phyloP scores from a whole-genome alignment of 2,888 invertebrate genomes.

The Caradrina clavipalpis region DNA sequence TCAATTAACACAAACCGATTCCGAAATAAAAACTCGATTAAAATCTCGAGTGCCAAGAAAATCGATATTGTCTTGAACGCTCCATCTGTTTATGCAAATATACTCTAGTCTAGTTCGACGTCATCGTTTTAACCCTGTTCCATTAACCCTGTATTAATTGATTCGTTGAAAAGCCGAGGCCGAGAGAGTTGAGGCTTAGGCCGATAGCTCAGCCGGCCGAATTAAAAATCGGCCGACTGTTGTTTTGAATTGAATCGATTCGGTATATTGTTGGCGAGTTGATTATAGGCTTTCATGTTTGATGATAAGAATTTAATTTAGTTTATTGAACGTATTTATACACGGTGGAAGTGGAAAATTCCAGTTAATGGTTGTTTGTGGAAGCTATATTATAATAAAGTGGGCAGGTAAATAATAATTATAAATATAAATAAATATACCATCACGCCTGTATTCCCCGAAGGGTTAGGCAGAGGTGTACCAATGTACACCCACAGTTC shows the following conservation, averaged over 20 bases:
- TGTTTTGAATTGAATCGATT: slow-evolving; percentile 43
- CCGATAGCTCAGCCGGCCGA: slow-evolving; percentile 29
- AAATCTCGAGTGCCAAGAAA: slow-evolving; percentile 30
- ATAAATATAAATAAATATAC: too few species aligned
- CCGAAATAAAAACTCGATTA: slow-evolving; percentile 46
- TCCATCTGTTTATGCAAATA: slow-evolving; percentile 66
- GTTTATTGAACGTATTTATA: slow-evolving; percentile 45
- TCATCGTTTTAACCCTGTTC: slow-evolving; percentile 61
- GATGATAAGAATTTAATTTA: slow-evolving; percentile 44
- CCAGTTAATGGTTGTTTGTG: slow-evolving; percentile 29
- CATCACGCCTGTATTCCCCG: too few species aligned
- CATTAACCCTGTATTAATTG: slow-evolving; percentile 65
- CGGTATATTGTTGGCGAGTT: slow-evolving; percentile 38
- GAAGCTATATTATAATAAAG: not conserved
- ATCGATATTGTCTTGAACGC: slow-evolving; percentile 54
- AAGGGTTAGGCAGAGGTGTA: too few species aligned
- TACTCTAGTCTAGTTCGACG: slow-evolving; percentile 51
- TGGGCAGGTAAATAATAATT: too few species aligned
- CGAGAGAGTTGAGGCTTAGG: slow-evolving; percentile 49
- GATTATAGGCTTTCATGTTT: slow-evolving; percentile 42
- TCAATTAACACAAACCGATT: slow-evolving; percentile 47
- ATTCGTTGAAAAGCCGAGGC: slow-evolving; percentile 59
- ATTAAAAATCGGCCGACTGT: slow-evolving; percentile 48
- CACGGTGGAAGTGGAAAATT: slow-evolving; percentile 1
- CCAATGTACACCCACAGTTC: too few species aligned